Base-by-base conservation (phyloP, 64 coral and sea anemone species). In the Catalaphyllia jardinei region DNA sequence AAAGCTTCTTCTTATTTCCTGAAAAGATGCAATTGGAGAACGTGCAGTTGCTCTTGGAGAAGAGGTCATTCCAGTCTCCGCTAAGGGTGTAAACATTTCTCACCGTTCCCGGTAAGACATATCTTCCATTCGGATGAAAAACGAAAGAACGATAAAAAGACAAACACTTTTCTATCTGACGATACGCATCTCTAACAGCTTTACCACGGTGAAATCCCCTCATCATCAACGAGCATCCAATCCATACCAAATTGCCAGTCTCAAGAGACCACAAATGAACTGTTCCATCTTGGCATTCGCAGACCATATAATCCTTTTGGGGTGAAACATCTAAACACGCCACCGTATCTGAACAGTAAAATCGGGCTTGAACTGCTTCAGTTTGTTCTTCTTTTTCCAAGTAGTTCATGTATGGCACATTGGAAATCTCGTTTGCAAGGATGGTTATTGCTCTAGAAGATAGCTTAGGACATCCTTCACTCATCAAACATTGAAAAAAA, bases 241-340 rank as follows among this genome's bases (percentile, higher is more conserved):
- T 24, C 62, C 81, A 84, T 71, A 50, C 81, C 5, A 14, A 12
- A 33, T 51, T 71, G 13, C 62, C 81, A 25, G 35, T 84, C 31
- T 84, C 33, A 46, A 84, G 81, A 51, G 81, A 84, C 61, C 61
- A 84, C 20, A 84, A 20, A 28, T 84, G 81, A 50, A 84, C n/a
- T 51, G 81, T 84, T 84, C 19, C 81, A 18, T 71, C 62, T 28
- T 38, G 62, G 30, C 81, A 84, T 22, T 84, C 81, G 8, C 81
- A 84, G 3, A 84, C 81, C 33, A 84, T 71, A 35, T 71, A 50
- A 12, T 84, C 81, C 81, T 71, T 12, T 71, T 71, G 24, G 15
- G 62, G 81, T 84, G 81, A 84, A 51, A 84, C 62, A 52, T 84
- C 81, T 4, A 84, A 84, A 51, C 81, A 71, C 0, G 63, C 62